Evolutionary conservation across 2,113 vertebrate species (phyloP).

Genomic region (Rhadina sibilatrix): DNA sequence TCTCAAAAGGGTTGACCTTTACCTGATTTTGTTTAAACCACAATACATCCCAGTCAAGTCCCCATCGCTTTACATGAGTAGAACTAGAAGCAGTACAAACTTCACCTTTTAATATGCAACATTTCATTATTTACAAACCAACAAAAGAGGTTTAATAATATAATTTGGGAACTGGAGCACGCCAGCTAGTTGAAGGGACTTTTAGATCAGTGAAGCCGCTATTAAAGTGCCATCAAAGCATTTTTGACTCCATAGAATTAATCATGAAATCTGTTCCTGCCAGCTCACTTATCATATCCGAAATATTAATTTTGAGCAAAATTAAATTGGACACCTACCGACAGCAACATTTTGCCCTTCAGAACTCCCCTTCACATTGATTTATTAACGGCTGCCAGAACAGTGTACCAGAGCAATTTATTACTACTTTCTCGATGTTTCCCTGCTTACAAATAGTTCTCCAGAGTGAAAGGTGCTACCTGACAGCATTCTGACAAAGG

Average conservation of each 20-base stretch:
- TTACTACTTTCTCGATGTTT: slow-evolving; percentile 78
- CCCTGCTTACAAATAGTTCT: slow-evolving; percentile 77
- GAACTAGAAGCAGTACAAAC: neutral
- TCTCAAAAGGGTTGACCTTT: neutral
- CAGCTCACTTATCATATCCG: slow-evolving; percentile 84
- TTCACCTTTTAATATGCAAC: slow-evolving; percentile 8
- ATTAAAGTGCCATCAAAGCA: slow-evolving; percentile 81
- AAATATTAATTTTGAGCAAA: slow-evolving; percentile 86
- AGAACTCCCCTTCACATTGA: slow-evolving; percentile 83
- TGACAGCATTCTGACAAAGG: slow-evolving; percentile 69
- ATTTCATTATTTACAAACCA: slow-evolving; percentile 53
- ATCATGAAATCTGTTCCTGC: slow-evolving; percentile 82
- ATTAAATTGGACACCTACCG: slow-evolving; percentile 83
- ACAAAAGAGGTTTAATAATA: slow-evolving; percentile 61
- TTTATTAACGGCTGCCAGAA: slow-evolving; percentile 83
- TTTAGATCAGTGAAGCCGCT: slow-evolving; percentile 72
- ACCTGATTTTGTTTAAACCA: neutral
- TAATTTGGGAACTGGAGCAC: slow-evolving; percentile 56
- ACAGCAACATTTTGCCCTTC: slow-evolving; percentile 85
- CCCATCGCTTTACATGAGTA: neutral
- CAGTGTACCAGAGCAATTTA: slow-evolving; percentile 74
- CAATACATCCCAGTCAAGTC: neutral
- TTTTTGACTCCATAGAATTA: slow-evolving; percentile 80
- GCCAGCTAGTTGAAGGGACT: slow-evolving; percentile 60
- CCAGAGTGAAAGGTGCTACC: slow-evolving; percentile 72